Conservation (phyloP, 2,797 vertebrate species). For the Pseudomugil gertrudae region DNA sequence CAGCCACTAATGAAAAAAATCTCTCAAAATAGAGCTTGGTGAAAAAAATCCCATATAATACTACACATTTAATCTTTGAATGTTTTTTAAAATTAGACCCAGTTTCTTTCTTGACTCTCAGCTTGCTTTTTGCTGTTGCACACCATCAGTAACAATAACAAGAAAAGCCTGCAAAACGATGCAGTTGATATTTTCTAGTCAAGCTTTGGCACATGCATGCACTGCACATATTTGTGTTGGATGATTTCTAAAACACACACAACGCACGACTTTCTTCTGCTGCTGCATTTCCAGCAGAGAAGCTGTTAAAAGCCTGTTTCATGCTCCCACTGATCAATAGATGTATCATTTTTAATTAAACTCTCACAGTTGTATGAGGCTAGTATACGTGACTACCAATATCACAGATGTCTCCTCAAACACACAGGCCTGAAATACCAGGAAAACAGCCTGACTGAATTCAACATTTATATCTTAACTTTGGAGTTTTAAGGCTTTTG, state of each 20-base stretch:
- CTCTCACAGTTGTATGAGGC: background rate
- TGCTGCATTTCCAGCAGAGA: background rate
- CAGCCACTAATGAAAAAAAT: too few relatives aligned
- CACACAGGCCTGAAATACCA: background rate
- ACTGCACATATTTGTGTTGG: background rate
- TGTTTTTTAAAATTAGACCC: background rate
- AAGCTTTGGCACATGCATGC: background rate
- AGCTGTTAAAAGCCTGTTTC: background rate
- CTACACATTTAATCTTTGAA: background rate
- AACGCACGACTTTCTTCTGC: background rate
- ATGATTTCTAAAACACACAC: background rate
- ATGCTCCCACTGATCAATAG: slow-evolving; percentile 2
- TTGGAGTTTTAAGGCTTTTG: slow-evolving; percentile 6
- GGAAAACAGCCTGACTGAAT: background rate
- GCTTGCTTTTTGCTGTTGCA: background rate
- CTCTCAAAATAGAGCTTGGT: background rate
- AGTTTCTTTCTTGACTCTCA: background rate
- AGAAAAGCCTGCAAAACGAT: background rate
- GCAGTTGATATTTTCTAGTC: background rate
- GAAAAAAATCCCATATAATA: background rate
- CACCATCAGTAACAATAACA: too few relatives aligned
- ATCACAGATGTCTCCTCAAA: background rate
- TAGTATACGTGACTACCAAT: background rate
- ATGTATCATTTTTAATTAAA: slow-evolving; percentile 2
- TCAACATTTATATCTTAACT: background rate